Percentiles rank a stretch among this genome's conserved stretches.
Conservation (phyloP, 2,113 vertebrate species). For the Onychorhynchus coronatus region DNA sequence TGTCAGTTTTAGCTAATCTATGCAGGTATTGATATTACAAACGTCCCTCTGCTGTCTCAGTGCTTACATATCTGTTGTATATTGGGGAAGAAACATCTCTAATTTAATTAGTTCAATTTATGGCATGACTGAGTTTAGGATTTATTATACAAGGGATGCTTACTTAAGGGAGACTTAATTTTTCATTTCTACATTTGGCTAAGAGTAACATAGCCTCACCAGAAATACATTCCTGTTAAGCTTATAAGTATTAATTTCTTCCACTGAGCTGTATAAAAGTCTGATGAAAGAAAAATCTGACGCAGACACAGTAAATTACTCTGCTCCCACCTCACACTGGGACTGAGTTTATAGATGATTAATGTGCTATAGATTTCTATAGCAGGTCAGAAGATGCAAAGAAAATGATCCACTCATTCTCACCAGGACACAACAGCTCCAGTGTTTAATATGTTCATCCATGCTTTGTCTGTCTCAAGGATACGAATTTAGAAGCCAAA, state of each 20-base stretch:
- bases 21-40: not conserved
- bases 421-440: constrained; percentile 8
- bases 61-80: not conserved
- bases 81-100: not conserved
- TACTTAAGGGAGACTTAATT: constrained; percentile 71
- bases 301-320: constrained; percentile 64
- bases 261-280: constrained; percentile 47
- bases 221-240: constrained; percentile 48
- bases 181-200: constrained; percentile 61
- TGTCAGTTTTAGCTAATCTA: not conserved
- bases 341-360: constrained; percentile 22
- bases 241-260: constrained; percentile 53
- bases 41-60: not conserved
- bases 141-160: constrained; percentile 66
- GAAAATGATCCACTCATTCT: constrained; percentile 40
- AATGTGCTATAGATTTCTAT: constrained; percentile 49
- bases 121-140: constrained; percentile 66
- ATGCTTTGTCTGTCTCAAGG: constrained; percentile 13
- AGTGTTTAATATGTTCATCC: constrained; percentile 44
- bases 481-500: not conserved
- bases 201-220: constrained; percentile 34
- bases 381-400: constrained; percentile 54
- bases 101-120: constrained; percentile 45
- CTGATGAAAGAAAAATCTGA: constrained; percentile 62
- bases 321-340: not conserved